These are phyloP conservation scores for Gymnopithys bicolor DNA, from an alignment of 2,797 vertebrate species.

Conservation along the genomic window DNA sequence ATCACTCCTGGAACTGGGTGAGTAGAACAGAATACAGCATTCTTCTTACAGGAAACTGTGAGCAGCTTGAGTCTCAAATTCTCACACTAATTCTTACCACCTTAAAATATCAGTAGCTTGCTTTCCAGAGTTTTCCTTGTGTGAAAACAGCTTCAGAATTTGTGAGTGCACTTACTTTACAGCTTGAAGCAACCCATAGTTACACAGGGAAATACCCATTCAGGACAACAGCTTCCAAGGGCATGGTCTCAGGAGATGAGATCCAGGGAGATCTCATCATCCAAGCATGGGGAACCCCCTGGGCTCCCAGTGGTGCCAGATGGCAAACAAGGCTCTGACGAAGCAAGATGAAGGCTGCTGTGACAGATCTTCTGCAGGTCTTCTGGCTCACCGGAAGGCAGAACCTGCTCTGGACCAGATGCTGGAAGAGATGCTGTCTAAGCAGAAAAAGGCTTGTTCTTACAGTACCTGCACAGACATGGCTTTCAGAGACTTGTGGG, in stretches of 20 bases:
- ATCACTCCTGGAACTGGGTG: background rate
- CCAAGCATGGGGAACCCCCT: background rate
- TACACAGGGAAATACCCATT: background rate
- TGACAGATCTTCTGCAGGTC: background rate
- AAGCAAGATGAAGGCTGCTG: background rate
- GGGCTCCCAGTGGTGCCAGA: background rate
- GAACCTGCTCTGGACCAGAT: background rate
- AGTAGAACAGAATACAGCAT: background rate
- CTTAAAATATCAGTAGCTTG: background rate
- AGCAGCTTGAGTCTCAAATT: background rate
- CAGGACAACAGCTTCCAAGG: background rate
- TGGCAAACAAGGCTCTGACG: background rate
- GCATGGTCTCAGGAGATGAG: background rate
- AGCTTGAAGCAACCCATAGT: background rate
- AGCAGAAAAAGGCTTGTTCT: background rate
- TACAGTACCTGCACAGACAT: rapidly evolving
- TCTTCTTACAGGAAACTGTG: background rate
- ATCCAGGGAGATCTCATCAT: background rate
- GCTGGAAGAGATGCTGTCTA: background rate
- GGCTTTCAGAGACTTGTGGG: background rate
- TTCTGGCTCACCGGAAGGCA: background rate
- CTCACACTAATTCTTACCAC: background rate
- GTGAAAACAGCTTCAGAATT: background rate
- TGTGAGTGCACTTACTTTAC: background rate
- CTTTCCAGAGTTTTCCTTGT: background rate